Conservation (phyloP, 2,888 invertebrate genomes). For the Venusia cambrica region DNA sequence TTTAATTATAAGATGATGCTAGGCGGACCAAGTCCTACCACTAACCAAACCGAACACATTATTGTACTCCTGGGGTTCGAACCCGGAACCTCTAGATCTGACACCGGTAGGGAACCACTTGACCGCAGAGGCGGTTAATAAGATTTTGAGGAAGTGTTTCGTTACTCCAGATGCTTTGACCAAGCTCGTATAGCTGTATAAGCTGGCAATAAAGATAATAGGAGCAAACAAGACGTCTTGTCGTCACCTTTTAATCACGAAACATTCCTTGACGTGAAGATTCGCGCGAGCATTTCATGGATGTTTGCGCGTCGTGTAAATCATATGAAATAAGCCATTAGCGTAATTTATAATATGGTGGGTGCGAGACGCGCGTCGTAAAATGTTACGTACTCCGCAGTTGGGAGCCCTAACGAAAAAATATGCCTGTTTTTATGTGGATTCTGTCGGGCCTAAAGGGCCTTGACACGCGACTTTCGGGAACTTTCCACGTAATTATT, state of each 20-base stretch:
- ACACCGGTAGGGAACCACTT: no score
- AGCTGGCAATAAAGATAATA: no score
- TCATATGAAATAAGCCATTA: slow-evolving; percentile 55
- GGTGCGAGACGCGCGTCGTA: slow-evolving; percentile 39
- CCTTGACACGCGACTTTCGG: slow-evolving; percentile 21
- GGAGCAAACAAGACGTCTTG: no score
- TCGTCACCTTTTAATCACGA: slow-evolving; percentile 17
- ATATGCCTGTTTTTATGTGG: slow-evolving; percentile 30
- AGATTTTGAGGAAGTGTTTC: no score
- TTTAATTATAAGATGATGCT: no score
- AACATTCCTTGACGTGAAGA: slow-evolving; percentile 18
- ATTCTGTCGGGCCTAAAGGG: slow-evolving; percentile 21
- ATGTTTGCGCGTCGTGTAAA: slow-evolving; percentile 43
- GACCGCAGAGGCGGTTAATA: no score
- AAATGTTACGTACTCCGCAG: slow-evolving; percentile 36
- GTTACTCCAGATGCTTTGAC: no score
- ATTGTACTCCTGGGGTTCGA: no score
- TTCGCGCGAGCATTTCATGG: slow-evolving; percentile 28
- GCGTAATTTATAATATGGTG: slow-evolving; percentile 46
- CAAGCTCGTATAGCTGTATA: no score
- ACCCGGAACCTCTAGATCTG: no score
- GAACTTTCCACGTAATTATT: slow-evolving; percentile 21
- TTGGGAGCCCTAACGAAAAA: slow-evolving; percentile 33
- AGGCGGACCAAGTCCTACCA: no score
- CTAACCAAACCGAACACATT: no score